Evolutionary conservation across 2,113 vertebrate genomes (phyloP), one percentile per base, ranked within the genome.

Genomic region (Raja brachyura): DNA sequence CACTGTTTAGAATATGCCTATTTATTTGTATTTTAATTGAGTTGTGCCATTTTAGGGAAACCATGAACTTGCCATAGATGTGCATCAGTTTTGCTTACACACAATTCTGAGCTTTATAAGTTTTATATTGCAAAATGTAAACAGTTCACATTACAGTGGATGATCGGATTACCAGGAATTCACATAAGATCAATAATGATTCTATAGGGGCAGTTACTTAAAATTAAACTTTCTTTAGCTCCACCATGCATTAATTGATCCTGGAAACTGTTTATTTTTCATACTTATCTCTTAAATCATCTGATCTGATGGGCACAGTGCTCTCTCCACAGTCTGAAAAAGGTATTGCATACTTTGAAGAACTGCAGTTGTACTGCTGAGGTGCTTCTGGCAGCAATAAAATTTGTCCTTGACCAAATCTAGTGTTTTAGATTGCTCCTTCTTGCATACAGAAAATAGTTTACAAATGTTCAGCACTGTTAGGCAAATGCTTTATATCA

Each of bases 371-470:
- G 95, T 95, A 93, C 95, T 95, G 95, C 94, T 95, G 94, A 95
- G 96, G 95, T 95, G 95, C 96, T 96, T 96, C 96, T 97, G 97
- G 97, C 96, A 96, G 95, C 97, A 97, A 97, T 97, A 97, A 97
- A 95, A 95, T 97, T 48, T 97, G 96, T 97, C 97, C 96, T 96
- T 95, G 95, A 92, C 70, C 73, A 22, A 92, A 70, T 33, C 63
- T 39, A 31, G 14, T 92, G 88, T 54, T 70, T 92, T 39, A 70
- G 18, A 22, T 56, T 56, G 78, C 11, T 39, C 18, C n/a, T 85
- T 59, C 59, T 85, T 48, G 39, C 39, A 48, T 48, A 48, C 39
- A 85, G 48, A 85, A 85, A 33, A 18, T 33, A 11, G 76, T 78
- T 33, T 78, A n/a, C 31, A 78, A 33, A 78, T 78, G 18, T 59